A percentile compares a stretch with the other conserved stretches of the same genome.
These are phyloP conservation scores for Stegodyphus dumicola DNA, from an alignment of 1,140 invertebrate species.

Conservation along the genomic window DNA sequence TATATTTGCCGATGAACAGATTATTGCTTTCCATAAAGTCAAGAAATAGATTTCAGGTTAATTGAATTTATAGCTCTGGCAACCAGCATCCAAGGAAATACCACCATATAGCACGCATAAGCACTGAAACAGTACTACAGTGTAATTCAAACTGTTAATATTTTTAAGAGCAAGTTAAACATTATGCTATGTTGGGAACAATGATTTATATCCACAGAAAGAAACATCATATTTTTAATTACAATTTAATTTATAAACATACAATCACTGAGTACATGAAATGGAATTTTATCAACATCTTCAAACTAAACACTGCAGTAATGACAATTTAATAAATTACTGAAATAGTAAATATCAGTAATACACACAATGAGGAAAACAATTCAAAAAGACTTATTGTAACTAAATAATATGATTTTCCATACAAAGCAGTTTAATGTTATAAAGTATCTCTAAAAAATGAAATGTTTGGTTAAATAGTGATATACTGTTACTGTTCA, in stretches of 20 bases:
- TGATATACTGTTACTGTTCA: too few relatives aligned
- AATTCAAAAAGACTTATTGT: background rate
- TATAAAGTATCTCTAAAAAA: background rate
- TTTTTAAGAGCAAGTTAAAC: too few relatives aligned
- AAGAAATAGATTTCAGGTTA: background rate
- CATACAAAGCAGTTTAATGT: background rate
- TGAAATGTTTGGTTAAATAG: background rate
- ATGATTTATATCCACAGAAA: too few relatives aligned
- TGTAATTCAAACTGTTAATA: too few relatives aligned
- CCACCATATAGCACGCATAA: conserved; percentile 38
- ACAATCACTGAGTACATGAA: too few relatives aligned
- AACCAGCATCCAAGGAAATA: conserved; percentile 53
- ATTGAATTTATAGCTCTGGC: background rate
- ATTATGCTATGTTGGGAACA: too few relatives aligned
- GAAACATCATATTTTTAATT: too few relatives aligned
- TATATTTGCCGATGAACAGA: background rate
- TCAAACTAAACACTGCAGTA: background rate
- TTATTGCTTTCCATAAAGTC: background rate
- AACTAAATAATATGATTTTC: too few relatives aligned
- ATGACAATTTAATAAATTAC: background rate
- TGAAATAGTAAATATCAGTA: background rate
- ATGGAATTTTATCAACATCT: background rate
- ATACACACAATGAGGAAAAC: background rate
- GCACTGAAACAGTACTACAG: background rate
- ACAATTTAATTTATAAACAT: too few relatives aligned